phyloP scores from a whole-genome alignment of 2,797 vertebrate species.

The Sphenopsis melanotis region DNA sequence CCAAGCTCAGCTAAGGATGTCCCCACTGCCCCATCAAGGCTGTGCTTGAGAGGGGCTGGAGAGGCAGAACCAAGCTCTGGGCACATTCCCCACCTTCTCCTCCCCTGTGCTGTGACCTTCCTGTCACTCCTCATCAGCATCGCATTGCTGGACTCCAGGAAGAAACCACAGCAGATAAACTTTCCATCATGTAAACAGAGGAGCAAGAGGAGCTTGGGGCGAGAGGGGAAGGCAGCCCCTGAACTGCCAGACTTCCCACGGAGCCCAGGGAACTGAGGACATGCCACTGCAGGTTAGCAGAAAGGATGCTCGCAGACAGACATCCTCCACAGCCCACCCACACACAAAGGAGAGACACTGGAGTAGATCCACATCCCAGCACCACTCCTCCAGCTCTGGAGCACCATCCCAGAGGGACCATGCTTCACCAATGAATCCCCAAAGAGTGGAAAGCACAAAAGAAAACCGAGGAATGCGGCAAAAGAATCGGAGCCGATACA shows the following conservation, averaged over 20 bases:
- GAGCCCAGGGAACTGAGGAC: neutral
- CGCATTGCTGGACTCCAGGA: neutral
- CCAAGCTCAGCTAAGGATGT: neutral
- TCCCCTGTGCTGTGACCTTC: slow-evolving; percentile 18
- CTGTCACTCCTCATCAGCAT: slow-evolving; percentile 48
- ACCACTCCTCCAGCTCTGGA: neutral
- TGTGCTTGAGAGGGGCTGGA: neutral
- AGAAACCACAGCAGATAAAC: slow-evolving; percentile 32
- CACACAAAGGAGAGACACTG: neutral
- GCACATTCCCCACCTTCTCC: neutral
- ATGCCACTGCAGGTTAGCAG: neutral
- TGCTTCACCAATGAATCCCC: neutral
- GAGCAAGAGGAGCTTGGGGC: slow-evolving; percentile 11
- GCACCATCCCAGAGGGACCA: neutral
- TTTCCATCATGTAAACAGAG: slow-evolving; percentile 22
- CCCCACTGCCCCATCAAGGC: neutral
- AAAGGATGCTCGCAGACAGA: neutral
- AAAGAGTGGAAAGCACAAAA: slow-evolving; percentile 9
- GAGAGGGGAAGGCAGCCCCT: neutral
- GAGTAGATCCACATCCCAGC: neutral
- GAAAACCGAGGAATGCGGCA: neutral
- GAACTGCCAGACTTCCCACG: neutral
- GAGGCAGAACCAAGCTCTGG: neutral
- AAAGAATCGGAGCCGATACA: neutral
- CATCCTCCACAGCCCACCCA: neutral